phyloP scores from a whole-genome alignment of 2,888 invertebrate species.

The Beris morrisii region DNA sequence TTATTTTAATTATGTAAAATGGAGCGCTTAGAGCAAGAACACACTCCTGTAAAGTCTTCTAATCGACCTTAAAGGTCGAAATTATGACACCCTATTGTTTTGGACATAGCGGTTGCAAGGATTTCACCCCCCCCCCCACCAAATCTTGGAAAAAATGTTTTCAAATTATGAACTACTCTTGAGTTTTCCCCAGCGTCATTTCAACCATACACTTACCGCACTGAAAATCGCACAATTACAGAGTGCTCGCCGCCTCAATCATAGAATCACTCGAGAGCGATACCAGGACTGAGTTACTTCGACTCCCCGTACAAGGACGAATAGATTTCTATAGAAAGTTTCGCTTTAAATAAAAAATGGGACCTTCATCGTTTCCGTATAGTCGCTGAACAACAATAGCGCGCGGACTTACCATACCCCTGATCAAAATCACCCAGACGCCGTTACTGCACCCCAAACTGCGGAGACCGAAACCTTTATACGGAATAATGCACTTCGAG shows the following conservation, averaged over 20 bases:
- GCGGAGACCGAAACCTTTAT: slow-evolving; percentile 25
- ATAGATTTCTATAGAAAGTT: slow-evolving; percentile 3
- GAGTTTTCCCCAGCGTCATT: slow-evolving; percentile 36
- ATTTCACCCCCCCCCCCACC: too few species aligned
- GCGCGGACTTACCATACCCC: slow-evolving; percentile 21
- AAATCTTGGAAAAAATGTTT: slow-evolving; percentile 38
- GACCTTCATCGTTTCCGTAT: slow-evolving; percentile 6
- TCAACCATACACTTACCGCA: slow-evolving; percentile 13
- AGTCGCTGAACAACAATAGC: slow-evolving; percentile 10
- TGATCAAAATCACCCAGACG: slow-evolving; percentile 20
- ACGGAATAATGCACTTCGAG: slow-evolving; percentile 35
- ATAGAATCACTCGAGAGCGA: slow-evolving; percentile 20
- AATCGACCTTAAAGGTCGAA: too few species aligned
- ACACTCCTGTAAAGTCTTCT: too few species aligned
- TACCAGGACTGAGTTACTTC: too few species aligned
- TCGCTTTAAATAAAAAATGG: slow-evolving; percentile 8
- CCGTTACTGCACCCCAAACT: slow-evolving; percentile 22
- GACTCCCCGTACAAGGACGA: slow-evolving; percentile 13
- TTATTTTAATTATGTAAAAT: too few species aligned
- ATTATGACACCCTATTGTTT: too few species aligned
- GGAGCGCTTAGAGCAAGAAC: too few species aligned
- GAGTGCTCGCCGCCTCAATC: slow-evolving; percentile 24
- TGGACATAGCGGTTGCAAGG: too few species aligned
- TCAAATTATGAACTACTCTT: slow-evolving; percentile 40
- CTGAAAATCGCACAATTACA: slow-evolving; percentile 23